Conservation (phyloP, 2,797 vertebrate genomes). For the Sciaenops ocellatus region DNA sequence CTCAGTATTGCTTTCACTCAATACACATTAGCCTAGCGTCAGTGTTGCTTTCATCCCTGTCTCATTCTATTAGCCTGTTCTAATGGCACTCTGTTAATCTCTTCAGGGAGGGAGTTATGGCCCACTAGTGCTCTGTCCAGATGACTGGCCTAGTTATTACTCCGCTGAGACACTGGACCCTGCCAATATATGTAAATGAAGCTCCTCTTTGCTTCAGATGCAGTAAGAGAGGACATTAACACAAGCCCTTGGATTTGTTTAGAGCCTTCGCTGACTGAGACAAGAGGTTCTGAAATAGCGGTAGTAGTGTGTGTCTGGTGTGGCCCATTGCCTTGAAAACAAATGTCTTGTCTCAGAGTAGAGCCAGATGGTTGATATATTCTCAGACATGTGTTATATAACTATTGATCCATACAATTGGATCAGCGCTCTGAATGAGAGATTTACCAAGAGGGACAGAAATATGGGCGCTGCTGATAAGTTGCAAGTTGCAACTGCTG, state of each 20-base stretch:
- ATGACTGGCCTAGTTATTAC: conserved; percentile 72
- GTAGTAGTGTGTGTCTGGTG: not conserved
- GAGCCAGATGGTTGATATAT: conserved; percentile 26
- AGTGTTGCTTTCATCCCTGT: conserved; percentile 72
- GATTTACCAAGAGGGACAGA: conserved; percentile 14
- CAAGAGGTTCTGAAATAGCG: not conserved
- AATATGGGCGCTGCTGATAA: not conserved
- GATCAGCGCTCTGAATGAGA: conserved; percentile 12
- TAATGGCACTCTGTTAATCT: conserved; percentile 78
- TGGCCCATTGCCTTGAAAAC: conserved; percentile 16
- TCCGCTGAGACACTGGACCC: conserved; percentile 47
- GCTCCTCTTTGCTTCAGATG: conserved; percentile 18
- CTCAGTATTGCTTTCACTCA: conserved; percentile 75
- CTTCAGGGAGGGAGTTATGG: conserved; percentile 62
- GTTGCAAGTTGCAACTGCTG: not conserved
- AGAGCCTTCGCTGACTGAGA: not conserved
- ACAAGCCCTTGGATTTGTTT: not conserved
- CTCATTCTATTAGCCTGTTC: conserved; percentile 78
- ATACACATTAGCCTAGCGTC: conserved; percentile 75
- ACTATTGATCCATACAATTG: conserved; percentile 46
- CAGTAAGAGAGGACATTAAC: not conserved
- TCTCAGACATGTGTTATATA: conserved; percentile 12
- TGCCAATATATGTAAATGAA: conserved; percentile 58
- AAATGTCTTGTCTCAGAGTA: conserved; percentile 7
- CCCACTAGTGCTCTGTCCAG: conserved; percentile 60